These are phyloP conservation scores for Aproaerema taeniolella DNA, from an alignment of 2,888 invertebrate species.

Conservation along the genomic window DNA sequence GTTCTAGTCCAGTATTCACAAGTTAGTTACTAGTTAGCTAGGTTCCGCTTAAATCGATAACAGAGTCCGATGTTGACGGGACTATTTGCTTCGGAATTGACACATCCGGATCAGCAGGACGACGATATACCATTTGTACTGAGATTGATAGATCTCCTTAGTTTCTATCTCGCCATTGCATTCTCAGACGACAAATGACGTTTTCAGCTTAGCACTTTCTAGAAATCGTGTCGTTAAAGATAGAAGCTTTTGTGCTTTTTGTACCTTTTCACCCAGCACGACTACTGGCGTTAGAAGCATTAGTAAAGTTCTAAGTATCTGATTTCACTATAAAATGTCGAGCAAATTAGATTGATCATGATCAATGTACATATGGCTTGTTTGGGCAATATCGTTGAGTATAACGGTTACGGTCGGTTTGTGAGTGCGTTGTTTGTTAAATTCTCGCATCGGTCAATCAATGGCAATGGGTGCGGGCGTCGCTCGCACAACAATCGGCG, in stretches of 20 bases:
- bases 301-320: too few species aligned
- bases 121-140: conserved; percentile 26
- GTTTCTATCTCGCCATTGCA: neutral
- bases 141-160: conserved; percentile 7
- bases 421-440: conserved; percentile 55
- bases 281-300: too few species aligned
- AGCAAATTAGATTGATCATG: too few species aligned
- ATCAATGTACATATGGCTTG: too few species aligned
- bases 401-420: conserved; percentile 57
- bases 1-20: neutral
- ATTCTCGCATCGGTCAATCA: conserved; percentile 70
- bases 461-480: conserved; percentile 70
- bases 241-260: too few species aligned
- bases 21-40: conserved; percentile 4
- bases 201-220: too few species aligned
- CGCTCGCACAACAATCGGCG: conserved; percentile 72
- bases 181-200: too few species aligned
- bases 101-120: conserved; percentile 50
- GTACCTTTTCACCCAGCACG: too few species aligned
- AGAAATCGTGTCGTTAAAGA: too few species aligned
- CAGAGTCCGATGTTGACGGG: conserved; percentile 44
- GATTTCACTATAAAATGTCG: too few species aligned
- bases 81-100: conserved; percentile 44
- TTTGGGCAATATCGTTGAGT: too few species aligned
- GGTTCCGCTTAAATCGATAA: conserved; percentile 39